Evolutionary conservation across 2,888 invertebrate genomes (phyloP).

Genomic region (Trypoxylon attenuatum): DNA sequence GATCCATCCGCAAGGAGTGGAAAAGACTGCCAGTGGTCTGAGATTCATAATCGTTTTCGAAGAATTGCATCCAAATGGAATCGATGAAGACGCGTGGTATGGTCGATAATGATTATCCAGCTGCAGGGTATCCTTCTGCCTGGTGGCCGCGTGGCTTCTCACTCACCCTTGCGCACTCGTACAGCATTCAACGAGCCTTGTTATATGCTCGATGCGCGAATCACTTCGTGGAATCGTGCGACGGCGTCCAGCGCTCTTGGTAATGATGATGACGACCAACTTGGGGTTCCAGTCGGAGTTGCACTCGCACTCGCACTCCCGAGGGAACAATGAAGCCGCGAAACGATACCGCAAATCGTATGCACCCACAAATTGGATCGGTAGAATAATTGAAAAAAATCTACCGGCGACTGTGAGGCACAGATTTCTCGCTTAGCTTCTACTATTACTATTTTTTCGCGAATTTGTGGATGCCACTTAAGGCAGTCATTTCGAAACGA

Average conservation of each 20-base stretch:
- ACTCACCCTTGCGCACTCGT: too few species aligned
- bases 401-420: too few species aligned
- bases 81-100: conserved; percentile 56
- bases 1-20: conserved; percentile 14
- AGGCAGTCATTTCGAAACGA: neutral
- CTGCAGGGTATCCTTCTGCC: conserved; percentile 33
- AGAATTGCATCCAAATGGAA: conserved; percentile 45
- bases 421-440: too few species aligned
- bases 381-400: too few species aligned
- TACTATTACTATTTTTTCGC: too few species aligned
- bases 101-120: conserved; percentile 54
- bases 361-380: too few species aligned
- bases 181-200: conserved; percentile 43
- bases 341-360: too few species aligned
- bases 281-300: too few species aligned
- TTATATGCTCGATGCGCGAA: conserved; percentile 44
- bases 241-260: conserved; percentile 16
- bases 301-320: too few species aligned
- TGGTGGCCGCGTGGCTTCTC: too few species aligned
- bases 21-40: conserved; percentile 11
- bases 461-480: too few species aligned
- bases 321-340: too few species aligned
- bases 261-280: conserved; percentile 26
- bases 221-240: conserved; percentile 49
- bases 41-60: conserved; percentile 50